Base-by-base conservation (phyloP, 1,140 invertebrate genomes). In the Augochlora pura region DNA sequence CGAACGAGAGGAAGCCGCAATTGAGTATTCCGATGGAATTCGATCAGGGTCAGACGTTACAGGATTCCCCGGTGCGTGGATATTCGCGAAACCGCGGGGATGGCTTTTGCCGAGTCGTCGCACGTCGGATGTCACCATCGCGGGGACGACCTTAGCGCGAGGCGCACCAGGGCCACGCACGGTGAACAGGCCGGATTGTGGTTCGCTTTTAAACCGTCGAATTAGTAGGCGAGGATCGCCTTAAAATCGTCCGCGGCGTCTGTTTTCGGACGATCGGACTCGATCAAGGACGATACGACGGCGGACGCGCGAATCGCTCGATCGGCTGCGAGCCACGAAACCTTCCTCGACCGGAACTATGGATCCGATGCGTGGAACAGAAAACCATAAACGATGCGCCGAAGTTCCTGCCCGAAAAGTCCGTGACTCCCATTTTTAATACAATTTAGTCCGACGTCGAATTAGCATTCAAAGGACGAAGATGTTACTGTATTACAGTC, bases 61-160 rank as follows among this genome's bases (percentile, higher is more conserved):
- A 63, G 52, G 62, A 65, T 72, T 70, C 66, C 60, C 25, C 49
- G 78, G 85, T 85, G 88, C 69, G 38, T 25, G 59, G 77, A 79
- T n/a, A n/a, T 66, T 74, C 70, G 62, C 69, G 54, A 80, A 46
- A 69, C 67, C 38, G 46, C 57, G 23, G 49, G 57, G 83, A 14
- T 12, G 42, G 83, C n/a, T n/a, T 83, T 90, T 86, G 65, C 77
- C 64, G 0, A 90, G 83, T 87, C 89, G 69, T 46, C 65, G 85
- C 89, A 90, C 90, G 90, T 90, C 84, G 85, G 84, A 81, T 89
- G 87, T 88, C 86, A 89, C 88, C 86, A 88, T 89, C 84, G 81
- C 57, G 82, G 83, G 83, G 81, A 4, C 86, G 86, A 87, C 85
- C 88, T 89, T 80, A 76, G 86, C n/a, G 32, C 83, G 85, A 80